phyloP scores from a whole-genome alignment of 30 jellyfish, hydroid and myxozoan genomes.

The Turritopsis dohrnii region DNA sequence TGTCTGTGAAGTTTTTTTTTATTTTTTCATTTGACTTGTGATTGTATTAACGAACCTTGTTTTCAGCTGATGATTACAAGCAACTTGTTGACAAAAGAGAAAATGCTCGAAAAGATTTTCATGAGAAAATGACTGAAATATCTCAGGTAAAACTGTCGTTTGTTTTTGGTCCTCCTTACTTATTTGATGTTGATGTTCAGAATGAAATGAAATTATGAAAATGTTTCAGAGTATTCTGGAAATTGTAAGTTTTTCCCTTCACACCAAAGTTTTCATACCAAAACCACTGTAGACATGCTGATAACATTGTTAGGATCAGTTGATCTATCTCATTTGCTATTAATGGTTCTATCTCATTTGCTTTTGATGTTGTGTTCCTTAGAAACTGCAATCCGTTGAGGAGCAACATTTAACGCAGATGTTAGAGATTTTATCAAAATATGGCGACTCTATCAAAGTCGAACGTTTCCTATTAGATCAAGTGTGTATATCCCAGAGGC shows the following conservation, averaged over 20 bases:
- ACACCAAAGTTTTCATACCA: neutral
- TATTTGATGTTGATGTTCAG: neutral
- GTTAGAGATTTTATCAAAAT: conserved; percentile 52
- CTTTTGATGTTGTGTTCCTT: conserved; percentile 5
- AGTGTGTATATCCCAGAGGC: conserved; percentile 29
- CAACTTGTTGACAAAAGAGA: conserved; percentile 67
- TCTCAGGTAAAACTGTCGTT: conserved; percentile 47
- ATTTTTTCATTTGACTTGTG: neutral
- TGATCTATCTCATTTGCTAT: too few relatives aligned
- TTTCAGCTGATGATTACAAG: conserved; percentile 80
- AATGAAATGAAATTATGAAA: too few relatives aligned
- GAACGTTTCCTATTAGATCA: conserved; percentile 67
- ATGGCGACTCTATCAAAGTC: conserved; percentile 60
- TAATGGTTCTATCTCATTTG: too few relatives aligned
- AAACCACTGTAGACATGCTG: neutral
- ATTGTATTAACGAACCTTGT: neutral
- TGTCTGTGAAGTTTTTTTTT: neutral
- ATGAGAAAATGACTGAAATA: conserved; percentile 57
- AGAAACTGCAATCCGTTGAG: conserved; percentile 72
- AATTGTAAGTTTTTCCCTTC: too few relatives aligned
- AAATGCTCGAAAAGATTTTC: conserved; percentile 64
- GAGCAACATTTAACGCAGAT: conserved; percentile 56
- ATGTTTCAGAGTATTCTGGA: too few relatives aligned
- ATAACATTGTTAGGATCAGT: too few relatives aligned
- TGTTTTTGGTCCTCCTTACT: neutral